A percentile compares a stretch with the other conserved stretches of the same genome.
Conservation (phyloP, 1,140 invertebrate species). For the Drosophila oshimai region DNA sequence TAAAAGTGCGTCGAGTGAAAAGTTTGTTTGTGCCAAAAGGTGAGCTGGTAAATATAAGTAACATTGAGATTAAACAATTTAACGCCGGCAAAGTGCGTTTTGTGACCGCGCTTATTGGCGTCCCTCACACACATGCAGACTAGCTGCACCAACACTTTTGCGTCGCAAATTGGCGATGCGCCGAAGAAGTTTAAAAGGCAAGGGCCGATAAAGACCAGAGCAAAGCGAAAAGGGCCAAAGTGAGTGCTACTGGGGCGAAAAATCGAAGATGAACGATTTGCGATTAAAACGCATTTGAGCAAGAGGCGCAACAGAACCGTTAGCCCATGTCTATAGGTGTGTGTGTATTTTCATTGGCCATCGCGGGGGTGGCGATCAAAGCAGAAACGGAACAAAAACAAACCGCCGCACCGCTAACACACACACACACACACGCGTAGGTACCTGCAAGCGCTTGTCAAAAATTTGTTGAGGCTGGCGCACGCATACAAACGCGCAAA, state of each 20-base stretch:
- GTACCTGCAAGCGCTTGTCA: background rate
- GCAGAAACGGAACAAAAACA: conserved; percentile 21
- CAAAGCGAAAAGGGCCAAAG: background rate
- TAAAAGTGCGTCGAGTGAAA: background rate
- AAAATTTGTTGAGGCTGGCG: conserved; percentile 12
- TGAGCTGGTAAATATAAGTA: background rate
- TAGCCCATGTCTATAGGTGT: background rate
- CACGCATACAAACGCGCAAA: background rate
- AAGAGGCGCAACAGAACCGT: background rate
- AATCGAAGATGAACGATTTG: background rate
- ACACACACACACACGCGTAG: background rate
- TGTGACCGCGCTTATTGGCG: background rate
- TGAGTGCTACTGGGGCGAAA: background rate
- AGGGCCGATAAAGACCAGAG: background rate
- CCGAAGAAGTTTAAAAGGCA: background rate
- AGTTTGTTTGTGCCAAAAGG: background rate
- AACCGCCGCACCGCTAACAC: background rate
- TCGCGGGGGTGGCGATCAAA: conserved; percentile 1
- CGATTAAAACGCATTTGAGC: background rate
- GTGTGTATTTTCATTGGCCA: background rate
- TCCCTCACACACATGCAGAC: background rate
- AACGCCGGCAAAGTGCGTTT: background rate
- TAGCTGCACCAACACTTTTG: background rate
- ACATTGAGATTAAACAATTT: background rate
- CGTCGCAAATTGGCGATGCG: background rate